Percentiles rank a stretch among this genome's conserved stretches.
These are phyloP conservation scores for Peucedramus taeniatus DNA, from an alignment of 2,113 vertebrate species.

Conservation along the genomic window DNA sequence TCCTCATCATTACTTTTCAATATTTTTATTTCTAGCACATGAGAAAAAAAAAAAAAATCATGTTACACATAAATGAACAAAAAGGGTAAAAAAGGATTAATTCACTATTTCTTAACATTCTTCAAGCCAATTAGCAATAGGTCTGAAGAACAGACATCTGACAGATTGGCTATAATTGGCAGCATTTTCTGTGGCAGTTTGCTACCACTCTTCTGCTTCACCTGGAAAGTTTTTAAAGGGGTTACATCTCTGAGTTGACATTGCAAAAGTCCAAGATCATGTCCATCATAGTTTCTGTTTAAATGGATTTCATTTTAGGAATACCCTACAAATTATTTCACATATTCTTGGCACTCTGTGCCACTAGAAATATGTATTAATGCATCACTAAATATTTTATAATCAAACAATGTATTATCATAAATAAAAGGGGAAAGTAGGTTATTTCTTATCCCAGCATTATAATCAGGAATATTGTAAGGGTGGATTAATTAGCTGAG, in stretches of 20 bases:
- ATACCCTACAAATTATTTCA: neutral
- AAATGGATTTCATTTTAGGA: neutral
- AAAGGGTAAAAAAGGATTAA: neutral
- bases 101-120: neutral
- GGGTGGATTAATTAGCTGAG: constrained; percentile 30
- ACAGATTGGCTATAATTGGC: neutral
- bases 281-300: neutral
- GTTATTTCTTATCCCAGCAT: neutral
- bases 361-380: neutral
- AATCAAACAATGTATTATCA: neutral
- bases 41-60: neutral
- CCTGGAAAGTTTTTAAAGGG: neutral
- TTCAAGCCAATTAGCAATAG: neutral
- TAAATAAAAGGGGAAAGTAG: constrained; percentile 3
- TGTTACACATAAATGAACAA: neutral
- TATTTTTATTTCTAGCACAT: neutral
- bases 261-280: neutral
- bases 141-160: neutral
- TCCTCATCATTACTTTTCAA: neutral
- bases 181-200: constrained; percentile 1
- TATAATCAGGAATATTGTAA: neutral
- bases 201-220: constrained; percentile 11
- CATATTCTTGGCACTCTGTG: neutral
- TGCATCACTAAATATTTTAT: neutral
- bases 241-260: fast-evolving